A percentile compares a stretch with the other conserved stretches of the same genome.
Conservation (phyloP, 1,140 invertebrate genomes). For the Ylistrum balloti region DNA sequence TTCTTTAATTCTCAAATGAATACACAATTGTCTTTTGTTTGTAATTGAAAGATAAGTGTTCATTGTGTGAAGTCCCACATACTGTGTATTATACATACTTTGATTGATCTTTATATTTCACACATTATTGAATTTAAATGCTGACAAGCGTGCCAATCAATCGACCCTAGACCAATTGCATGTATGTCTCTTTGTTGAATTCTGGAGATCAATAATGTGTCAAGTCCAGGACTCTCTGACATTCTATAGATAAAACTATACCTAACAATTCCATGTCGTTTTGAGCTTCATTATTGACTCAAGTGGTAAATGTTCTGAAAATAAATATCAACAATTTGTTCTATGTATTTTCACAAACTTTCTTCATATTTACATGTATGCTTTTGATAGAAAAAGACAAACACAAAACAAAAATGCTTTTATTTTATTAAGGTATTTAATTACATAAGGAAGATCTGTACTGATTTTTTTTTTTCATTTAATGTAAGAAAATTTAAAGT, state of each 20-base stretch:
- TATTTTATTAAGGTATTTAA: too few relatives aligned
- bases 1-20: too few relatives aligned
- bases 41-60: too few relatives aligned
- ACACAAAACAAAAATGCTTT: too few relatives aligned
- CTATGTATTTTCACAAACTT: too few relatives aligned
- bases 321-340: not conserved
- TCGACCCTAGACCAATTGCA: not conserved
- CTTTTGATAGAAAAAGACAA: too few relatives aligned
- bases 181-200: not conserved
- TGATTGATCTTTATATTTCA: not conserved
- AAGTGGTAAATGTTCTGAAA: not conserved
- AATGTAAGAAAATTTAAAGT: not conserved
- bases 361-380: too few relatives aligned
- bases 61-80: too few relatives aligned
- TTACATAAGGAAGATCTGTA: too few relatives aligned
- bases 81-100: too few relatives aligned
- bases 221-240: not conserved
- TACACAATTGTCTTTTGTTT: too few relatives aligned
- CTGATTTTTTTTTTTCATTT: too few relatives aligned
- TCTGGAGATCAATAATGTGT: not conserved
- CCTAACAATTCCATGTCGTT: not conserved
- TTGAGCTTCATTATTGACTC: not conserved
- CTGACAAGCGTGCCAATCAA: not conserved
- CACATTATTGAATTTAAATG: slow-evolving; percentile 18
- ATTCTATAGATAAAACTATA: not conserved